Base-by-base conservation (phyloP, 2,797 vertebrate genomes). In the Sylvilagus floridanus region DNA sequence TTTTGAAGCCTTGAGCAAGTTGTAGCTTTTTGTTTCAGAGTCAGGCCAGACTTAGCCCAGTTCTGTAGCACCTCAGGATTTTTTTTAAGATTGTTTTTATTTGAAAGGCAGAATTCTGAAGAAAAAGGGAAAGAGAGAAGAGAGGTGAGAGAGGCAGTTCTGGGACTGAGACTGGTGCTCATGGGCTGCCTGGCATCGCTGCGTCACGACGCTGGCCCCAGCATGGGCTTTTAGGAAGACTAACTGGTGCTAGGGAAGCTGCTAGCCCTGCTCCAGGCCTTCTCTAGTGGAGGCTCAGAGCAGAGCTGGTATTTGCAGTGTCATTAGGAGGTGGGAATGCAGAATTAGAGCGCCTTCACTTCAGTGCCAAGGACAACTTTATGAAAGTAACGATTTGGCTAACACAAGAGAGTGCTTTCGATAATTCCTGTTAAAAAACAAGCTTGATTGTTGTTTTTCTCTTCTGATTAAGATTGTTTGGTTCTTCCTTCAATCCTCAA, bases 221-320 rank as follows among this genome's bases (percentile, higher is more conserved):
- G 5, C 65, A 52, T 91, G 82, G 78, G 82, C 30, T 65, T 82
- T 93, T 54, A 22, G 77, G 76, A 50, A 68, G 21, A 50, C 5
- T 68, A 79, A 65, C 65, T 47, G 5, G 24, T 76, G 19, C 69
- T 16, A 22, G 11, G 32, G 4, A 75, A 52, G 62, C 50, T 1
- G 17, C 37, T 66, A 71, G 68, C 71, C 65, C 85, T 92, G 68
- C 7, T 50, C 87, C 10, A 2, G 69, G 30, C 62, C 57, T 82
- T 91, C 78, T 79, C 88, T 11, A 13, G 62, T 28, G 24, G 81
- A 86, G 66, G 32, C 8, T 24, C 76, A 42, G 52, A 77, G 62
- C 68, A 8, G 37, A 62, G 5, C 68, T 87, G 69, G 75, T 92
- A 93, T 96, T 95, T 96, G 96, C 95, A 87, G 65, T 86, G 88